Evolutionary conservation across 1,140 invertebrate genomes (phyloP).

Genomic region (Anastrepha ludens): DNA sequence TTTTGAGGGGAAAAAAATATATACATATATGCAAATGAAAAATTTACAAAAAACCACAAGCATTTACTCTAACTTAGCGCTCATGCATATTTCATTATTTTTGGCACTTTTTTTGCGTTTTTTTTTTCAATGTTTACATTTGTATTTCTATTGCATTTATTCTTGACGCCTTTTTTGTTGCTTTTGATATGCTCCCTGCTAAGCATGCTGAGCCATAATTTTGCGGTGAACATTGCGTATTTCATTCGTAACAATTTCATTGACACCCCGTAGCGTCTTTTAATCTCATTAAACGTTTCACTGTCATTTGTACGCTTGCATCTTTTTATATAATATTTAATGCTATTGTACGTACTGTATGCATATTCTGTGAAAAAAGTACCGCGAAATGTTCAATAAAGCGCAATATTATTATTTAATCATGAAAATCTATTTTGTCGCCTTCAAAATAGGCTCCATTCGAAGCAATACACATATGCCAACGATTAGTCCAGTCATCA

Average conservation of each 20-base stretch:
- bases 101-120: not conserved
- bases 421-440: too few species aligned
- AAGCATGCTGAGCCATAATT: conserved; percentile 6
- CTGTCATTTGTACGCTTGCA: conserved; percentile 6
- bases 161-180: not conserved
- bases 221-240: not conserved
- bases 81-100: too few species aligned
- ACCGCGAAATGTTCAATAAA: too few species aligned
- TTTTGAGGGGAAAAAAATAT: not conserved
- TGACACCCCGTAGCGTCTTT: conserved; percentile 55
- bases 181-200: conserved; percentile 25
- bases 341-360: not conserved
- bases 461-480: too few species aligned
- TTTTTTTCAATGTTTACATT: not conserved
- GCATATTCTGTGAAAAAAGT: too few species aligned
- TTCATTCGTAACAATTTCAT: conserved; percentile 22
- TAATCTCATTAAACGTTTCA: conserved; percentile 57
- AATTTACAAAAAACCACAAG: not conserved
- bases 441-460: too few species aligned
- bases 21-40: not conserved
- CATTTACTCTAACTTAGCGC: too few species aligned
- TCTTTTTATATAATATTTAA: conserved; percentile 20
- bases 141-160: not conserved
- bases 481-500: too few species aligned
- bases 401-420: too few species aligned